Evolutionary conservation across 2,113 vertebrate species (phyloP).

Genomic region (Hystrix cristata): DNA sequence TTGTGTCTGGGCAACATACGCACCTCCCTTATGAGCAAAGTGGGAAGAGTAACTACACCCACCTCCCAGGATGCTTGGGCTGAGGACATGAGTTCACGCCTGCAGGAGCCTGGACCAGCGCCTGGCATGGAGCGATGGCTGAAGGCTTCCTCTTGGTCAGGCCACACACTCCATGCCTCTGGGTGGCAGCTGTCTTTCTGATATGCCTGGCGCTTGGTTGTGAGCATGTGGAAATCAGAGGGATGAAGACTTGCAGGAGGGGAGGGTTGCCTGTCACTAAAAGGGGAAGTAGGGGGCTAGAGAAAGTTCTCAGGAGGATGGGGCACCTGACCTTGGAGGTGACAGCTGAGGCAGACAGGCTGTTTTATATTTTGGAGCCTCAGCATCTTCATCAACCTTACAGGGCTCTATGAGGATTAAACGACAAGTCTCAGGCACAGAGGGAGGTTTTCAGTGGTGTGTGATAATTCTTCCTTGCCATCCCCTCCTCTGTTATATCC

Average conservation of each 20-base stretch:
- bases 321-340: fast-evolving
- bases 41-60: background rate
- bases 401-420: background rate
- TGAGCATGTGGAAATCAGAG: background rate
- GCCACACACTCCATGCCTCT: fast-evolving
- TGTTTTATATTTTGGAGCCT: background rate
- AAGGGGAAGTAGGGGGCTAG: background rate
- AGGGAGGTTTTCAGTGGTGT: background rate
- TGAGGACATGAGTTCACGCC: background rate
- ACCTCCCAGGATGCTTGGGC: fast-evolving
- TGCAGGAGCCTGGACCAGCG: background rate
- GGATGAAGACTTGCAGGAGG: background rate
- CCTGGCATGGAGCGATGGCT: fast-evolving
- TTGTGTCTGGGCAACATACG: background rate
- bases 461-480: background rate
- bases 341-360: background rate
- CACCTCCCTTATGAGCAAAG: background rate
- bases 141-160: background rate
- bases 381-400: background rate
- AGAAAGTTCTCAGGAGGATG: background rate
- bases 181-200: background rate
- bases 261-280: background rate
- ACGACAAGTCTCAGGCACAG: fast-evolving
- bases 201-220: background rate
- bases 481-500: too few relatives aligned